Base-by-base conservation (phyloP, 2,888 invertebrate species). In the Parnassius glacialis region DNA sequence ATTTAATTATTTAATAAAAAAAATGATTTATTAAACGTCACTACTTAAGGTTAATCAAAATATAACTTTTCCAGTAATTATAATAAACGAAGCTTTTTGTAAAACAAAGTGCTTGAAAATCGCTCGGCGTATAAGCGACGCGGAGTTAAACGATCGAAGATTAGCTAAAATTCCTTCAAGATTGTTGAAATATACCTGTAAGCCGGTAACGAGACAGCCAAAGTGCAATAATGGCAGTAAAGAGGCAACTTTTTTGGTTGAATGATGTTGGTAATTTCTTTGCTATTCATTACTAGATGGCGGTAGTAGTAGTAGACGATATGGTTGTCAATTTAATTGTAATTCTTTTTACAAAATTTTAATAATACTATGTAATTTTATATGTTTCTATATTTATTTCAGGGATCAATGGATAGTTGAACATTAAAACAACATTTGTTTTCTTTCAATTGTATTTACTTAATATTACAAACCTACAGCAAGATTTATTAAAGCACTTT, bases 41-140 rank as follows among this genome's bases (percentile, higher is more conserved):
- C 34, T 20, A 34, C 7, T 7, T 34, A 7, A 5, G 5, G 1
- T 34, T 34, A 34, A 34, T 1, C 7, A 7, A 34, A 34, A 34
- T 43, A n/a, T 55, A 68, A 58, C 41, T 67, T 63, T 80, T 81
- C 48, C 73, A 89, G 88, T 90, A 67, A 68, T 88, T 5, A 69
- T 85, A 12, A 68, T 88, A 34, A 89, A 89, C 61, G 85, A 87
- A 72, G 79, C 78, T 0, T 87, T 82, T 64, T 89, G 87, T 69
- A 87, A 89, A 68, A 53, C 82, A 0, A 61, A 67, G 2, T 87
- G 85, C 57, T 52, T 87, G 60, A 76, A 74, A 41, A 81, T 77
- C 59, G 79, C 78, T 1, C 78, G 76, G 16, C 72, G 71, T 41
- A 13, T 65, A 68, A 57, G 64, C 61, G 67, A 74, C 10, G 68